Base-by-base conservation (phyloP, 2,888 invertebrate genomes). In the Limenitis camilla region DNA sequence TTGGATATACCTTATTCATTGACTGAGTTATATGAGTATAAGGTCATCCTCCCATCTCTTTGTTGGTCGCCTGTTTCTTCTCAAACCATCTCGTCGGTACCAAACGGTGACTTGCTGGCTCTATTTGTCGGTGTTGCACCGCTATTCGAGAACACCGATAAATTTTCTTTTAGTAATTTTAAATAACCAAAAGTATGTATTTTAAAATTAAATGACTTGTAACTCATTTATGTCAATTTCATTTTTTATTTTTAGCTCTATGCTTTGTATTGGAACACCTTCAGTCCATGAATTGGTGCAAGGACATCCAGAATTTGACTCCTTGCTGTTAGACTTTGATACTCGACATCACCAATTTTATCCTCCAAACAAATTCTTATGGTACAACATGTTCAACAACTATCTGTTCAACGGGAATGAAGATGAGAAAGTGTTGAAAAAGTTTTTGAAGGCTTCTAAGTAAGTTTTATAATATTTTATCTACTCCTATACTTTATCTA, bases 311-410 rank as follows among this genome's bases (percentile, higher is more conserved):
- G 79, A 82, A 9, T 75, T 80, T 52, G 73, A 73, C 4, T 93
- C 93, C 41, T 82, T 96, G 41, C 84, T 97, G 1, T 74, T 97
- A 36, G 97, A 97, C 74, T 91, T 95, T 59, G 97, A 97, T 76
- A 89, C 90, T 31, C 89, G 97, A 68, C 90, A 92, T 71, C 88
- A 89, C 52, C 85, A 86, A 61, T 94, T 94, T 67, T 89, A 91
- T 61, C 86, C 89, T 0, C 89, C 91, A 0, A 69, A 88, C 9
- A 89, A 91, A 64, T 96, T 91, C 68, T 90, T 92, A 30, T 93
- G 93, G 90, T 97, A 94, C 79, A 98, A 97, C 76, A 92, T 96
- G 90, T 96, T 97, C 71, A 98, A 97, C 71, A 91, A 96, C 76
- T 91, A 95, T 70, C 93, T 97, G 70, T 96, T 96, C 68, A 89